A percentile compares a stretch with the other conserved stretches of the same genome.
phyloP scores from a whole-genome alignment of 2,113 vertebrate species.

The Osmerus eperlanus region DNA sequence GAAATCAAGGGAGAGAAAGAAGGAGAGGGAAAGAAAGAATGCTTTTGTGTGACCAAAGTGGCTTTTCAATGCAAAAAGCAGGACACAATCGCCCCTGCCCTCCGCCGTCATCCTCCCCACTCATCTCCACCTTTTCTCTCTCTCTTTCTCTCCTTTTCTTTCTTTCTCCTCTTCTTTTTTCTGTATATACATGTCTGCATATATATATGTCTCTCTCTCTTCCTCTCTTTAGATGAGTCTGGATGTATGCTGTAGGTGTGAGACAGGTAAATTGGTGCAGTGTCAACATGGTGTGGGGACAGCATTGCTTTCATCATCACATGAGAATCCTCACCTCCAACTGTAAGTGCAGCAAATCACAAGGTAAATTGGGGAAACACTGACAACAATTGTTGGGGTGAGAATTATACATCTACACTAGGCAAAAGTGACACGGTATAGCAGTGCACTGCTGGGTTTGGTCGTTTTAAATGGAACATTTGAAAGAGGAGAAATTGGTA shows the following conservation, averaged over 20 bases:
- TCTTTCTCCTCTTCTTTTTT: background rate
- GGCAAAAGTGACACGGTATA: constrained; percentile 41
- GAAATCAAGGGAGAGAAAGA: constrained; percentile 30
- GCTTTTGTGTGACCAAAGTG: constrained; percentile 34
- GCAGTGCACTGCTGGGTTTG: constrained; percentile 33
- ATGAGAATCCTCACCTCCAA: constrained; percentile 38
- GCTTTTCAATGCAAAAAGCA: constrained; percentile 46
- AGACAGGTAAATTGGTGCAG: constrained; percentile 45
- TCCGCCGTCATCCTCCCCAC: background rate
- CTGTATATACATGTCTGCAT: background rate
- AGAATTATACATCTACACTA: constrained; percentile 11
- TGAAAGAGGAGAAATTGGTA: constrained; percentile 17
- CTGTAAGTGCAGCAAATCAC: constrained; percentile 40
- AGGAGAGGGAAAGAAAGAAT: constrained; percentile 42
- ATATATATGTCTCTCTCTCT: no score
- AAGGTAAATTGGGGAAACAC: constrained; percentile 46
- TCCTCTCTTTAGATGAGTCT: no score
- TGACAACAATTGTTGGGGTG: constrained; percentile 25
- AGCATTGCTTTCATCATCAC: constrained; percentile 32
- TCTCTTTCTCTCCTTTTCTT: background rate
- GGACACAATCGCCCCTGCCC: background rate
- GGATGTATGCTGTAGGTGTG: no score
- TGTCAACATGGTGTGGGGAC: constrained; percentile 36
- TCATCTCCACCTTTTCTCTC: background rate
- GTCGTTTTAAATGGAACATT: constrained; percentile 36